Evolutionary conservation across 2,888 invertebrate species (phyloP).

Genomic region (Notodonta dromedarius): DNA sequence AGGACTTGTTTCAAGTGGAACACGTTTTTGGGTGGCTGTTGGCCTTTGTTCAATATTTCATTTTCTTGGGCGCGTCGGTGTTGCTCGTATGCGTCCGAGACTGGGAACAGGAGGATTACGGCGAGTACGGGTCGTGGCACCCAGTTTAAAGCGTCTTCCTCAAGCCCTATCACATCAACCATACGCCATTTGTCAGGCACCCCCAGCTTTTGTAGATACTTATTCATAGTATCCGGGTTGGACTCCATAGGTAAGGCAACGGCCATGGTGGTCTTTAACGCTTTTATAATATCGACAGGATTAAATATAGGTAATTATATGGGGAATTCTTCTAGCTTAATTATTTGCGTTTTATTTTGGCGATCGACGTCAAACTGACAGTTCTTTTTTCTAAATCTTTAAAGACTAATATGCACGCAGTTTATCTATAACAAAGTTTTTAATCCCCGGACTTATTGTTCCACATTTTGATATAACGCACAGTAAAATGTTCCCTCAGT

Average conservation of each 20-base stretch:
- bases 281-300: neutral
- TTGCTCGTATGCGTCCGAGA: constrained; percentile 89
- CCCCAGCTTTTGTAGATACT: constrained; percentile 91
- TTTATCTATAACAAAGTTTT: too few species aligned
- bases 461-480: too few species aligned
- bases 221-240: constrained; percentile 85
- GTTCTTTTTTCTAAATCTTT: neutral
- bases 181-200: constrained; percentile 92
- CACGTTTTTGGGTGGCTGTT: constrained; percentile 85
- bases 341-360: constrained; percentile 1
- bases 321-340: too few species aligned
- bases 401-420: neutral
- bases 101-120: constrained; percentile 94
- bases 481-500: too few species aligned
- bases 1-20: constrained; percentile 95
- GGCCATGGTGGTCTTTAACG: constrained; percentile 45
- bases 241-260: constrained; percentile 78
- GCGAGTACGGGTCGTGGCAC: constrained; percentile 94
- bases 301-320: too few species aligned
- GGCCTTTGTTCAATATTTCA: constrained; percentile 82
- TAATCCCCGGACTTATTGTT: too few species aligned
- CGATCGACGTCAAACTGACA: neutral
- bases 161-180: constrained; percentile 96
- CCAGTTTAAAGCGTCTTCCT: constrained; percentile 91
- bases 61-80: constrained; percentile 86